Percentiles rank a stretch among this genome's conserved stretches.
These are phyloP conservation scores for Parus major DNA, from an alignment of 2,113 vertebrate genomes.

Conservation along the genomic window DNA sequence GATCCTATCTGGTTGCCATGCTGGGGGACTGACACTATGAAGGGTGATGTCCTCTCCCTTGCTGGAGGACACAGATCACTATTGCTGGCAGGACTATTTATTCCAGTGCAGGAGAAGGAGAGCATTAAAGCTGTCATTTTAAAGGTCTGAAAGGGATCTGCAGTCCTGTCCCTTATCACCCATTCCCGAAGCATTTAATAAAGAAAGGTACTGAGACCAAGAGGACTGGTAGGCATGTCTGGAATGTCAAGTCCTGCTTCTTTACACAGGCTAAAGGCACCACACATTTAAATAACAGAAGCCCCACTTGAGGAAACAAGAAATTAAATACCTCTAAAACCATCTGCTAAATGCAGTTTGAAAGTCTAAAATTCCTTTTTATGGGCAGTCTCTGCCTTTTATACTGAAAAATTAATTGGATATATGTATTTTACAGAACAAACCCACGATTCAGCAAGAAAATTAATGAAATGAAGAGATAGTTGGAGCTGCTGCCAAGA, in stretches of 20 bases:
- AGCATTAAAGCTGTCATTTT: not conserved
- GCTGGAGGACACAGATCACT: not conserved
- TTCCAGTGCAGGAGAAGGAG: not conserved
- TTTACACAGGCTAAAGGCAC: not conserved
- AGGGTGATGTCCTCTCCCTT: not conserved
- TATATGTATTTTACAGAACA: slow-evolving; percentile 41
- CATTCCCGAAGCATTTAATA: not conserved
- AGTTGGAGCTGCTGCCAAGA: slow-evolving; percentile 24
- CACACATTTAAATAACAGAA: slow-evolving; percentile 7
- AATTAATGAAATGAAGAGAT: slow-evolving; percentile 48
- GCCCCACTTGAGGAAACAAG: not conserved
- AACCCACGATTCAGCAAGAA: slow-evolving; percentile 42
- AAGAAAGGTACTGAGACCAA: not conserved
- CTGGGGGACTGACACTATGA: not conserved
- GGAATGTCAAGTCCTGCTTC: not conserved
- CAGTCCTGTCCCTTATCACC: not conserved
- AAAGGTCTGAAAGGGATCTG: not conserved
- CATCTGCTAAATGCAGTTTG: slow-evolving; percentile 25
- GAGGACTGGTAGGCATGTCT: not conserved
- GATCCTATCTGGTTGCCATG: not conserved
- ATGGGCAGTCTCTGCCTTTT: not conserved
- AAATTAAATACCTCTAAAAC: slow-evolving; percentile 32
- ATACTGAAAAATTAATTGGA: slow-evolving; percentile 33
- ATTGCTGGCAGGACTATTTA: not conserved
- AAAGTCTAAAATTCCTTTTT: slow-evolving; percentile 21